Base-by-base conservation (phyloP, 2,888 invertebrate genomes). In the Hartigia nigra region DNA sequence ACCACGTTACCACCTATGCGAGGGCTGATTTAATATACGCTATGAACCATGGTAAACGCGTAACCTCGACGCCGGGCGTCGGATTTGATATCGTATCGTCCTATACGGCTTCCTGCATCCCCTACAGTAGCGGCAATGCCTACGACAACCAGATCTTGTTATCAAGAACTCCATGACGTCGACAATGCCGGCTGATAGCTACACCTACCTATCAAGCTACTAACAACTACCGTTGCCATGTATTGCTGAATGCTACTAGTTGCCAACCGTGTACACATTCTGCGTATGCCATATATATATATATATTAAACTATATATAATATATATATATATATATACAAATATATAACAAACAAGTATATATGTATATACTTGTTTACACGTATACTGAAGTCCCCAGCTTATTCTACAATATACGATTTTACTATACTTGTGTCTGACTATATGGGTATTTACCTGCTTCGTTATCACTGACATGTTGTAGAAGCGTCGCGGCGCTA, bases 1-100 rank as follows among this genome's bases (percentile, higher is more conserved):
- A 55, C 55, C 9, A 55, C 55, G 55, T 55, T 55, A 9, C 55
- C 55, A 9, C 9, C 55, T 55, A 23, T 55, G 55, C 79, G 77
- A 79, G 76, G 75, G 76, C 77, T 77, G 78, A 79, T 83, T 84
- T 84, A 82, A 84, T 84, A 80, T 77, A 78, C 77, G 81, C 77
- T 77, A 80, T 80, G 81, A 80, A 75, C 55, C 55, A 55, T 55
- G 55, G 23, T 5, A 55, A 55, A 9, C 55, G 55, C 55, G 55
- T 23, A 55, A 55, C 55, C 55, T 9, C 23, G 23, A 55, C 55
- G 55, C 55, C 23, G 55, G 55, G 23, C 55, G 23, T 55, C 55
- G 55, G 55, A 23, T 55, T 55, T 23, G 55, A 55, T 55, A 23
- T 23, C 55, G 9, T 55, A 55, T 55, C 55, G 55, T 55, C 23